Evolutionary conservation across 2,888 invertebrate genomes (phyloP), one percentile per base, ranked within the genome.

Genomic region (Xestia xanthographa): DNA sequence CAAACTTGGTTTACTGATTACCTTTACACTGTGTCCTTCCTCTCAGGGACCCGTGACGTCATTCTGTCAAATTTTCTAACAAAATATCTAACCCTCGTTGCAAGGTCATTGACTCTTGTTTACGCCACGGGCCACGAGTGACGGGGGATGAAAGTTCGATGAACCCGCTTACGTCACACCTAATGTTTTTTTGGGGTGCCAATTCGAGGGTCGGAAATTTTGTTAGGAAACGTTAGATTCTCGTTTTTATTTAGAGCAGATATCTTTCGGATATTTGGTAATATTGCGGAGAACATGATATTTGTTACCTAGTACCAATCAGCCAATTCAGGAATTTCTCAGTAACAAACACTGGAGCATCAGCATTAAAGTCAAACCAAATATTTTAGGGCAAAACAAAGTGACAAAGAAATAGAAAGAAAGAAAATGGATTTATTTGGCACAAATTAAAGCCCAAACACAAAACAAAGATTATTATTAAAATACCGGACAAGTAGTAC

Each of bases 141-240:
- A 38, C 67, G 69, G 83, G 86, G 86, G 80, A 83, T 80, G 79
- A 69, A 56, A 85, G 90, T 83, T 89, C 88, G 82, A 73, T 68
- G 84, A 87, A 85, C 88, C 85, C 85, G 87, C 79, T 88, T 86
- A 91, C 90, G 91, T 91, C 90, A 90, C 81, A 82, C 71, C 53
- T 71, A 76, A 82, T 82, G 74, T 72, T 84, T 85, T 85, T 87
- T 87, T 87, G 82, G 87, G 87, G 87, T 82, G 75, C 78, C 77
- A 69, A 81, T 73, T 80, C 65, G 68, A 79, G 86, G 86, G 79
- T 69, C 72, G 66, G n/a, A 75, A 72, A 62, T 72, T 62, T 34
- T 53, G 38, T 22, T 69, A 34, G 56, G 53, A 73, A 72, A 80
- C 41, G 68, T 75, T 70, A 72, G 79, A 69, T 63, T 60, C 34